Percentiles rank a stretch among this genome's conserved stretches.
Evolutionary conservation across 1,140 invertebrate species (phyloP).

Genomic region (Penaeus chinensis): DNA sequence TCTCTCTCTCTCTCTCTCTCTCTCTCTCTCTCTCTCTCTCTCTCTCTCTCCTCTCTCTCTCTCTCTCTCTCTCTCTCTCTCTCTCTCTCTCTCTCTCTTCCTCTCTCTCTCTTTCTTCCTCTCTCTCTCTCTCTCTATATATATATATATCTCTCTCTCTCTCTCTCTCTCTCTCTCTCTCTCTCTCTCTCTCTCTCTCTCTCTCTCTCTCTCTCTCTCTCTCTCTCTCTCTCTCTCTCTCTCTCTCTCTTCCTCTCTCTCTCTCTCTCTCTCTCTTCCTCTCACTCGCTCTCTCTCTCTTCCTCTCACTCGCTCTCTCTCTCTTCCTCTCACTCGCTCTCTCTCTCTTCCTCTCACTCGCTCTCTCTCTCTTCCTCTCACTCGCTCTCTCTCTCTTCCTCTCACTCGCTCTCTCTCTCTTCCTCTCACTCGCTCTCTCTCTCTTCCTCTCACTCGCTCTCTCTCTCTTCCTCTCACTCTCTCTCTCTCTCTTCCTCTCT

Average conservation of each 20-base stretch:
- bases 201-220: not conserved
- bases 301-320: not conserved
- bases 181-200: not conserved
- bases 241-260: not conserved
- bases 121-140: not conserved
- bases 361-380: not conserved
- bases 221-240: constrained; percentile 7
- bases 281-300: not conserved
- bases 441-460: not conserved
- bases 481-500: not conserved
- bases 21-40: not conserved
- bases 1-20: not conserved
- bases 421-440: not conserved
- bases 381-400: not conserved
- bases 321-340: constrained; percentile 1
- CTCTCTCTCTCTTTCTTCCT: not conserved
- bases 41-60: not conserved
- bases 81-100: not conserved
- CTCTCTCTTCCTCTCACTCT: not conserved
- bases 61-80: not conserved
- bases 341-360: not conserved
- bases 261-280: not conserved
- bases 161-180: not conserved
- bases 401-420: not conserved
- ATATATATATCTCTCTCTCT: no score